Evolutionary conservation across 2,797 vertebrate genomes (phyloP), one percentile per base, ranked within the genome.

Genomic region (Lutjanus argentimaculatus): DNA sequence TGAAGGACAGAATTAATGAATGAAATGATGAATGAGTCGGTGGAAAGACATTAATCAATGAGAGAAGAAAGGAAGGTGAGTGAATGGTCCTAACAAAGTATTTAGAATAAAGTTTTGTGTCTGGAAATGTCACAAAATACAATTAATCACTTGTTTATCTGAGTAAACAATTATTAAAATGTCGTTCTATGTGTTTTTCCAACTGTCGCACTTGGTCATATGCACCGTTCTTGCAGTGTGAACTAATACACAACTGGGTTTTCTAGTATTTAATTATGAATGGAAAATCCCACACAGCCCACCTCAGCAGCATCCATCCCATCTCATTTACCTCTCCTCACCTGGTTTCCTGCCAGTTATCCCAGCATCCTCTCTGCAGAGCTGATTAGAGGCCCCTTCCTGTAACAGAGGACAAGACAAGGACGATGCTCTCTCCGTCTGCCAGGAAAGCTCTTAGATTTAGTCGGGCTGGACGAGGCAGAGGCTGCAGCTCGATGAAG

Each of bases 361-460:
- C 75, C 68, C 69, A 71, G 72, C 75, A 65, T 87, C 78, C 74
- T 87, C 83, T 75, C 77, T n/a, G 52, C 86, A 48, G 69, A 72
- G 89, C 80, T 84, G 89, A 85, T 87, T 76, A 86, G 82, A 84
- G 75, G 68, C 77, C 77, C 56, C 74, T 80, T 88, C 83, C 84
- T 84, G 84, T 66, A 79, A 42, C 82, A 80, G 80, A 92, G 92
- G 91, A 89, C 91, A 3, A 56, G 48, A 81, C 91, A 85, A 92
- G 91, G 92, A 84, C 89, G 55, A 9, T 53, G 8, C 4, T 49
- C 80, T 86, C 77, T 16, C 64, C 65, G n/a, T 57, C 85, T 92
- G 90, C 90, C 88, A 89, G 84, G n/a, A 88, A 72, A 75, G 72
- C 88, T 83, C 80, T 87, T 10, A 74, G 58, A 53, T 68, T 67